phyloP scores from a whole-genome alignment of 2,113 vertebrate genomes.

The Ameiurus melas region DNA sequence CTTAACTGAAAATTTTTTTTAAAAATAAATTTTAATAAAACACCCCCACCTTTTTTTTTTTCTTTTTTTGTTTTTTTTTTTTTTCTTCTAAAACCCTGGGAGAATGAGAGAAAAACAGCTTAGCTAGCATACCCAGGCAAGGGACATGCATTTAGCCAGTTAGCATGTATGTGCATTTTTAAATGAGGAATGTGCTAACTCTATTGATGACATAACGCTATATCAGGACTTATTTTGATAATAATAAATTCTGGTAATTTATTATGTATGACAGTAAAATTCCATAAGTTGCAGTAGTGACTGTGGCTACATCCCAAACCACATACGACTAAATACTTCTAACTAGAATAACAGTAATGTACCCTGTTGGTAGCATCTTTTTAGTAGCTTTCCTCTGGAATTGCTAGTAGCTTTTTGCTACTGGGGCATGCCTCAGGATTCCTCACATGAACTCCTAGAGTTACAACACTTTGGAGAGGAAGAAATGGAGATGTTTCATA shows the following conservation, averaged over 20 bases:
- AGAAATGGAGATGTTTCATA: not conserved
- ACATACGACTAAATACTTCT: not conserved
- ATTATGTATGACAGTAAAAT: not conserved
- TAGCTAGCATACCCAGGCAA: too few species aligned
- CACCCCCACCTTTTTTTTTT: too few species aligned
- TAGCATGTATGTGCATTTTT: not conserved
- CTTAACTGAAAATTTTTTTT: not conserved
- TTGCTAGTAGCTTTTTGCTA: slow-evolving; percentile 45
- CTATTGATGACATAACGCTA: not conserved
- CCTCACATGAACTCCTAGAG: slow-evolving; percentile 53
- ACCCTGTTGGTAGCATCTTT: not conserved
- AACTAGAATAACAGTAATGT: too few species aligned
- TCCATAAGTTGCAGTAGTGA: not conserved
- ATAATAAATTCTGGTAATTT: not conserved
- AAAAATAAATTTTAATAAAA: too few species aligned
- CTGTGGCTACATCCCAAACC: not conserved
- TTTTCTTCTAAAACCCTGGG: too few species aligned
- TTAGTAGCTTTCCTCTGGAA: slow-evolving; percentile 28
- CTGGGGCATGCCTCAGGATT: slow-evolving; percentile 53
- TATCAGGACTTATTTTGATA: not conserved
- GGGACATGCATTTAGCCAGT: not conserved
- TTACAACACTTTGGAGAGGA: slow-evolving; percentile 22
- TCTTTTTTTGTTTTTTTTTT: too few species aligned
- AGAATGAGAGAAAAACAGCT: not conserved
- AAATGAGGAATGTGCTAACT: not conserved